These are phyloP conservation scores for Chunga burmeisteri DNA, from an alignment of 2,113 vertebrate species.

Conservation along the genomic window DNA sequence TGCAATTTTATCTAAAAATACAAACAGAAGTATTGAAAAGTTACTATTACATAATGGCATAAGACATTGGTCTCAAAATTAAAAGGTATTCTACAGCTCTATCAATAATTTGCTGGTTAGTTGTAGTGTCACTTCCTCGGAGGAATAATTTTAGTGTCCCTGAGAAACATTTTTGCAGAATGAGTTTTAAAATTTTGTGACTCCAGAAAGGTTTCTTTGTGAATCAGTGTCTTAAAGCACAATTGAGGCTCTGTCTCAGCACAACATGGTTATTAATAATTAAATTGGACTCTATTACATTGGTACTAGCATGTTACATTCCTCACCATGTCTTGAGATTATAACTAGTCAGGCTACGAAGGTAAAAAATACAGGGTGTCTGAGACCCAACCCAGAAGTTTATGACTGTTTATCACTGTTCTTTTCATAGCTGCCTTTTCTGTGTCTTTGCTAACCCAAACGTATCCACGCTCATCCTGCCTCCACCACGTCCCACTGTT, in stretches of 20 bases:
- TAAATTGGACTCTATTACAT: neutral
- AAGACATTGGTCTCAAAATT: neutral
- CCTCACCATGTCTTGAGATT: neutral
- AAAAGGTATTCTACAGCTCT: neutral
- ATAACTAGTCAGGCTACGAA: neutral
- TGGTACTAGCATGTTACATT: rapidly evolving
- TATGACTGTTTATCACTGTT: neutral
- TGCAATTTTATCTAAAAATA: neutral
- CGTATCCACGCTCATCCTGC: neutral
- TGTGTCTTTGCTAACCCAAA: neutral
- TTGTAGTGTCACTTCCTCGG: neutral
- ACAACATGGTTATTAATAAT: neutral
- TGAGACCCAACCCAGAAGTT: neutral
- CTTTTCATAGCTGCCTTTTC: neutral
- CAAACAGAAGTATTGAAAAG: neutral
- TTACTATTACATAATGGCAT: neutral
- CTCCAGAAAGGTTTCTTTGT: neutral
- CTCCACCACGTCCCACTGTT: neutral
- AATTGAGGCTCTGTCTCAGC: neutral
- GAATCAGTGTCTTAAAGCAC: neutral
- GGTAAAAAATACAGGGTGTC: rapidly evolving
- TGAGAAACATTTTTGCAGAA: neutral
- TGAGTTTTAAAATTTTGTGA: neutral
- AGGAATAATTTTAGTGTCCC: neutral
- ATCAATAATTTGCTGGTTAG: neutral